Evolutionary conservation across 2,113 vertebrate species (phyloP), one percentile per base, ranked within the genome.

Genomic region (Xyliphius kryptos): DNA sequence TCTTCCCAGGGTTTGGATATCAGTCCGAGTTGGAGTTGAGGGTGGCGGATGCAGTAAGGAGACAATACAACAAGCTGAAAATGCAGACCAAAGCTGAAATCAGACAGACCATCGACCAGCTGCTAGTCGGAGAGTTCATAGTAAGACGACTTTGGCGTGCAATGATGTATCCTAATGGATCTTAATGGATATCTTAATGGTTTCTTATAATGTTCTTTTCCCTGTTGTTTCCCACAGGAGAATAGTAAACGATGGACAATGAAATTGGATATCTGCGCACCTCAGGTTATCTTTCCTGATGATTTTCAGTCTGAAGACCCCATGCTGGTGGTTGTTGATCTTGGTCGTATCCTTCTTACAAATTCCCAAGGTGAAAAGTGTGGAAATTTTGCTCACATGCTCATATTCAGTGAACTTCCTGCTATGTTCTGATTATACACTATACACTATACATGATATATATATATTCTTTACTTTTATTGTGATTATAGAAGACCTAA

Each of bases 21-120:
- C 96, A 99, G 50, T 98, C 96, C 3, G 94, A 98, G 66, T 80
- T 99, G n/a, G 96, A 99, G 72, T 63, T 94, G 20, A 85, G 89
- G 80, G 96, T 99, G 32, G 92, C 92, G 2, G 94, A 98, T 69
- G 91, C 95, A 69, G 96, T 94, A 9, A 89, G 94, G 69, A 92
- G 90, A 74, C 94, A 99, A 11, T 99, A 99, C 77, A 96, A 97
- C 83, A 98, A 92, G 68, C 86, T 99, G 74, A 99, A 97, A 80
- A 95, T 97, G 90, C 96, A 97, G 74, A 99, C 95, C 5, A 98
- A 99, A 71, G 92, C 92, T 6, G 96, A 99, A 80, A 98, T 99
- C 75, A 82, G 96, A 37, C 96, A 99, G 72, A 97, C 94, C 0
- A 93, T 99, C 0, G 96, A 99, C 61, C 94, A 95, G 22, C 83